A percentile compares a stretch with the other conserved stretches of the same genome.
phyloP scores from a whole-genome alignment of 2,797 vertebrate species.

The Neostethus bicornis region DNA sequence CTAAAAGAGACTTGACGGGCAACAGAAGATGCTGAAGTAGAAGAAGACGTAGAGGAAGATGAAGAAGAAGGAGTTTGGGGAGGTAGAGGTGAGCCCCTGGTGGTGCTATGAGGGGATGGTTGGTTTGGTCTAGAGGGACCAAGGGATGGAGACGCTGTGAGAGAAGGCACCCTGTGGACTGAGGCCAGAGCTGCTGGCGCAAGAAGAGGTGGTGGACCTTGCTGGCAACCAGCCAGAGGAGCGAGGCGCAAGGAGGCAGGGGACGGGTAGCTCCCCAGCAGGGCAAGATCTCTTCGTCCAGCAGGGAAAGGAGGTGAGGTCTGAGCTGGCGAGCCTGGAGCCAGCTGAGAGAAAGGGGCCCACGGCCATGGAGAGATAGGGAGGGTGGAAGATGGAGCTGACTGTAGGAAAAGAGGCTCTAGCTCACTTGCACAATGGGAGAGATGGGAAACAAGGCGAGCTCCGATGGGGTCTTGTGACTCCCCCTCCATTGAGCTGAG shows the following conservation, averaged over 20 bases:
- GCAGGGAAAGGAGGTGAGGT: constrained; percentile 70
- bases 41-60: constrained; percentile 59
- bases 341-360: constrained; percentile 84
- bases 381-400: constrained; percentile 76
- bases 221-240: constrained; percentile 74
- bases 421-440: constrained; percentile 91
- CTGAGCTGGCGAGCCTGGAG: constrained; percentile 59
- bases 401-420: constrained; percentile 83
- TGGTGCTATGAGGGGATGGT: constrained; percentile 74
- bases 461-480: constrained; percentile 85
- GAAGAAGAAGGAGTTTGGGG: constrained; percentile 63
- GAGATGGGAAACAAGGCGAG: constrained; percentile 93
- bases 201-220: constrained; percentile 69
- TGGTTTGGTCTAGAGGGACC: constrained; percentile 71
- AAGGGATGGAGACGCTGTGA: constrained; percentile 55
- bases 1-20: constrained; percentile 79
- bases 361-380: constrained; percentile 87
- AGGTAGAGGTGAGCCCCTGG: constrained; percentile 60
- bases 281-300: constrained; percentile 78
- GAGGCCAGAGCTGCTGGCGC: constrained; percentile 70
- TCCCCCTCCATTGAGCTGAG: constrained; percentile 89
- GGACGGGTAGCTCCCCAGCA: constrained; percentile 82
- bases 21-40: constrained; percentile 59
- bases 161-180: constrained; percentile 72
- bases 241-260: constrained; percentile 73